Evolutionary conservation across 2,888 invertebrate species (phyloP).

Genomic region (Nomada lathburiana): DNA sequence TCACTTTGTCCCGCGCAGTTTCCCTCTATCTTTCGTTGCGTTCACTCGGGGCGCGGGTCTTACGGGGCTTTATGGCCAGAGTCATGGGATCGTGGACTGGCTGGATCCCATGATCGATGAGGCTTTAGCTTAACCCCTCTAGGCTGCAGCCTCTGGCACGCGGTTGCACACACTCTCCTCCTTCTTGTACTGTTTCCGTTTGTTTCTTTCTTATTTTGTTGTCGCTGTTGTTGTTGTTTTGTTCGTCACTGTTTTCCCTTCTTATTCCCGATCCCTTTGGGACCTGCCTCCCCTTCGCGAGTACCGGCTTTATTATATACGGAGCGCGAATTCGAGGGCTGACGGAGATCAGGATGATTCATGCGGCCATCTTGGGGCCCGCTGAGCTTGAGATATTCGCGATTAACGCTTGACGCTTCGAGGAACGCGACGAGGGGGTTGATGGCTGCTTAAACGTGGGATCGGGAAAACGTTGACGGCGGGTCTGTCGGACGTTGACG

Average conservation of each 20-base stretch:
- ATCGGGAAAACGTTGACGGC: background rate
- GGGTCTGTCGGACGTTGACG: background rate
- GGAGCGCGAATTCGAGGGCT: conserved; percentile 3
- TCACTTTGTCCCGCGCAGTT: conserved; percentile 22
- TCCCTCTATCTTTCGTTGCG: conserved; percentile 27
- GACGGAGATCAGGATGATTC: conserved; percentile 50
- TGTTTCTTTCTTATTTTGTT: conserved; percentile 10
- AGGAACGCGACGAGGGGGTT: conserved; percentile 4
- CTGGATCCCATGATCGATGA: conserved; percentile 78
- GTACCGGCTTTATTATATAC: background rate
- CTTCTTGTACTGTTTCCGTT: background rate
- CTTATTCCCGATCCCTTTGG: conserved; percentile 10
- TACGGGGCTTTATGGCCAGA: conserved; percentile 73
- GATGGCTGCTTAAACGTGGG: conserved; percentile 8
- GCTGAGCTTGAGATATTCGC: conserved; percentile 58
- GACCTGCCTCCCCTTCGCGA: background rate
- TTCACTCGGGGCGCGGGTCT: conserved; percentile 55
- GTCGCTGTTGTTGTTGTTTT: background rate
- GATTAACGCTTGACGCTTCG: conserved; percentile 29
- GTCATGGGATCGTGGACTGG: conserved; percentile 71
- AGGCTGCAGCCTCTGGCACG: conserved; percentile 63
- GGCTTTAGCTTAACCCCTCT: conserved; percentile 77
- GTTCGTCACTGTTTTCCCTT: background rate
- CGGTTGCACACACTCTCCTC: conserved; percentile 35
- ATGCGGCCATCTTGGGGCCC: conserved; percentile 31